Conservation (phyloP, 2,888 invertebrate species). For the Alentia gelatinosa region DNA sequence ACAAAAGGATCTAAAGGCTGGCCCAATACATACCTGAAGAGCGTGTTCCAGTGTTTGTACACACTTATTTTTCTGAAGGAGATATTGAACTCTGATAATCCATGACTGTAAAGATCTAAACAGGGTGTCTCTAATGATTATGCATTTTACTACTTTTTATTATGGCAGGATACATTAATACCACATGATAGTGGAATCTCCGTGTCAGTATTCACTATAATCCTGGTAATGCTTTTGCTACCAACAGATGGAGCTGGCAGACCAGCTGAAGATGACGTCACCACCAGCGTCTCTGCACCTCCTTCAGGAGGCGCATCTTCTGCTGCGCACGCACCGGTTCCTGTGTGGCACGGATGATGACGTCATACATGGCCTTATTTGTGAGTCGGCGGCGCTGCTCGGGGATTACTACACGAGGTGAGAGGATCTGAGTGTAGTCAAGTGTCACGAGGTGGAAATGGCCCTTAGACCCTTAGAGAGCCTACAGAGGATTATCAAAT, state of each 20-base stretch:
- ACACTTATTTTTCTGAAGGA: too few species aligned
- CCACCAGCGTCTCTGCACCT: conserved; percentile 87
- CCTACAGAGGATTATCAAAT: background rate
- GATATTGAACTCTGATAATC: too few species aligned
- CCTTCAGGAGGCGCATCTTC: conserved; percentile 87
- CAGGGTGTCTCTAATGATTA: too few species aligned
- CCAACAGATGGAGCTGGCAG: background rate
- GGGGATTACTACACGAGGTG: conserved; percentile 73
- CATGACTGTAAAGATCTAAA: too few species aligned
- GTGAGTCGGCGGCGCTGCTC: conserved; percentile 70
- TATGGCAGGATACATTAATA: too few species aligned
- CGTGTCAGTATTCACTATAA: too few species aligned
- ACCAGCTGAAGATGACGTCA: conserved; percentile 75
- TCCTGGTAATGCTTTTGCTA: too few species aligned
- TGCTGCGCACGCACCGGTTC: conserved; percentile 81
- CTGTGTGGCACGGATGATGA: conserved; percentile 61
- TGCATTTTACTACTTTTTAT: too few species aligned
- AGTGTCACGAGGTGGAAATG: background rate
- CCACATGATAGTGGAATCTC: too few species aligned
- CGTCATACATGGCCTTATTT: conserved; percentile 65
- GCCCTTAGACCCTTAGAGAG: background rate
- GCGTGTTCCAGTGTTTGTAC: too few species aligned
- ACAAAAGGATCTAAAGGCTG: too few species aligned
- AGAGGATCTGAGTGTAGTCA: conserved; percentile 57
- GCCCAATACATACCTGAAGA: too few species aligned